phyloP scores from a whole-genome alignment of 2,888 invertebrate species.

The Mantis religiosa region DNA sequence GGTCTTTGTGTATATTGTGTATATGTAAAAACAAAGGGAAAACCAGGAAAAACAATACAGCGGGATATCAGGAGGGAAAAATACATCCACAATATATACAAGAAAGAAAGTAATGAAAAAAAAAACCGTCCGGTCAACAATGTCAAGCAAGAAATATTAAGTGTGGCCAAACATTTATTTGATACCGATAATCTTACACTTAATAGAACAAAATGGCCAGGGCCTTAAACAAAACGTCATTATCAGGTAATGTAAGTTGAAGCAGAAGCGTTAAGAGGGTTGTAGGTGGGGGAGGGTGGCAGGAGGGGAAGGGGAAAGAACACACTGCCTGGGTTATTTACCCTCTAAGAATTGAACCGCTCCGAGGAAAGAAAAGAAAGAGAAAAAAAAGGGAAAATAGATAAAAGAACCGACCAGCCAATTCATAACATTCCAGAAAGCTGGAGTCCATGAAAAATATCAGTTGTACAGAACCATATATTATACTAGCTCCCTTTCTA shows the following conservation, averaged over 20 bases:
- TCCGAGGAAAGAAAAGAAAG: background rate
- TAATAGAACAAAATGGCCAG: background rate
- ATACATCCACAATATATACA: no score
- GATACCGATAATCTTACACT: background rate
- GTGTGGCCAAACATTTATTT: background rate
- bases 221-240: background rate
- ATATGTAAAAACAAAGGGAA: no score
- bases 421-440: constrained; percentile 6
- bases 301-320: background rate
- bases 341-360: constrained; percentile 16
- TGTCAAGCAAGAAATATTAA: background rate
- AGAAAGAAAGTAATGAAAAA: no score
- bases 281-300: background rate
- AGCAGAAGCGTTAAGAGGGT: background rate
- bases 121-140: background rate
- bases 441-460: constrained; percentile 2
- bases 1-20: no score
- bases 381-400: background rate
- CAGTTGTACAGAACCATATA: background rate
- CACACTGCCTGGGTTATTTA: constrained; percentile 19
- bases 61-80: no score
- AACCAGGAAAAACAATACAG: no score
- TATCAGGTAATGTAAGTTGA: background rate
- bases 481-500: background rate
- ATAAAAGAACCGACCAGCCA: background rate